Base-by-base conservation (phyloP, 2,113 vertebrate species). In the Eleginops maclovinus region DNA sequence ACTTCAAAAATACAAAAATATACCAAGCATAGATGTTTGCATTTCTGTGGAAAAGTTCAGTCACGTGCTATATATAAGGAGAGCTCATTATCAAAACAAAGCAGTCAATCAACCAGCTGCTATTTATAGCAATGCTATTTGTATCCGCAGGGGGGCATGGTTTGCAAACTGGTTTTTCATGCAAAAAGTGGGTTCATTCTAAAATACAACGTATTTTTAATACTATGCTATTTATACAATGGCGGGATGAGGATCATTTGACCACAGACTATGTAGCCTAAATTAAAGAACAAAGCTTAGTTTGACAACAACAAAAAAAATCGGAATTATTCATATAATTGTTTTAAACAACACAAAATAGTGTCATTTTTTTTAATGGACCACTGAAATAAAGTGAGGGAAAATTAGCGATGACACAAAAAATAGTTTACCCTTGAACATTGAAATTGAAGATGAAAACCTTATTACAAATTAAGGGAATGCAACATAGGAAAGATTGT, bases 101-200 rank as follows among this genome's bases (percentile, higher is more conserved):
- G 14, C 24, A 17, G 54, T 0, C 6, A 11, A 21, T 61, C 12
- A 72, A 56, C n/a, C 26, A 47, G 9, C 0, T 66, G 44, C 31
- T 50, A 47, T 58, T 49, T 63, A 68, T 41, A 61, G 68, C 26
- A 56, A 40, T 85, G 46, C 77, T 65, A 26, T 55, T 82, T 73
- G 7, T 62, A 67, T 24, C 87, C 92, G 82, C 90, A 68, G 75
- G 92, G 81, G 70, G 90, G 92, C 88, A 62, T 63, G 7, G 28
- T 92, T 92, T 85, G 64, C 53, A 84, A 82, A 86, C 1, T 44
- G 65, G 14, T 14, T 56, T 66, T 14, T 15, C 9, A 17, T 3
- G 13, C 1, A 49, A 50, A 31, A 47, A 21, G 21, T 64, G 1
- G 2, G 0, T 60, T 78, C 28, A 44, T 5, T 49, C 19, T 65